Evolutionary conservation across 1,140 invertebrate species (phyloP), one percentile per base, ranked within the genome.

Genomic region (Drosophila prosaltans): DNA sequence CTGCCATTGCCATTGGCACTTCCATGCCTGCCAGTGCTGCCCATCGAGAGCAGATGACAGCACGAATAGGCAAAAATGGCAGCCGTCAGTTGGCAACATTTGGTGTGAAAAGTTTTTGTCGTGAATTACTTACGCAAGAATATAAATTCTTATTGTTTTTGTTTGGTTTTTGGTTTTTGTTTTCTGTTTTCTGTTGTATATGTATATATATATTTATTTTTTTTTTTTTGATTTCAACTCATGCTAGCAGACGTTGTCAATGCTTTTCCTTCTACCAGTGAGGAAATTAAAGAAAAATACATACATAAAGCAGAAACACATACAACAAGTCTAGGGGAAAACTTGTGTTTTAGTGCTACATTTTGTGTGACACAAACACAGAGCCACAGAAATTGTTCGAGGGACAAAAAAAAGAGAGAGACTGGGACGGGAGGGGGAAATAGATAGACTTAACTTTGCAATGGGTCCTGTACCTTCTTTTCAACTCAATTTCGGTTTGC

Each of bases 51-150:
- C 21, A 10, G 45, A 51, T 51, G 45, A 51, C 45, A 65, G 62
- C 16, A 16, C 16, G 58, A 78, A 72, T 64, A 61, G 72, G 45
- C 79, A 76, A 77, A 72, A 48, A 21, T 48, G 45, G 45, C 7
- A 48, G 45, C 21, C 75, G 72, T 72, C 54, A 40, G 32, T 36
- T 74, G 83, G 83, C 82, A 86, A 86, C 82, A 86, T 85, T 86
- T 86, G 82, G 83, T 72, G 83, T 88, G 72, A 86, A 86, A 79
- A 88, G 66, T 86, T 86, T 86, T 48, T 41, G 66, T 64, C 66
- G 60, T 68, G 62, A 71, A 73, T 77, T 82, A 86, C 82, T 81
- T 81, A 28, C 60, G 54, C 51, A 64, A 86, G 88, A 81, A 51
- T 51, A 51, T 51, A 51, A 51, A 51, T 51, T 26, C 45, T 51